Percentiles rank a stretch among this genome's conserved stretches.
Evolutionary conservation across 2,797 vertebrate species (phyloP).

Genomic region (Borostomias antarcticus): DNA sequence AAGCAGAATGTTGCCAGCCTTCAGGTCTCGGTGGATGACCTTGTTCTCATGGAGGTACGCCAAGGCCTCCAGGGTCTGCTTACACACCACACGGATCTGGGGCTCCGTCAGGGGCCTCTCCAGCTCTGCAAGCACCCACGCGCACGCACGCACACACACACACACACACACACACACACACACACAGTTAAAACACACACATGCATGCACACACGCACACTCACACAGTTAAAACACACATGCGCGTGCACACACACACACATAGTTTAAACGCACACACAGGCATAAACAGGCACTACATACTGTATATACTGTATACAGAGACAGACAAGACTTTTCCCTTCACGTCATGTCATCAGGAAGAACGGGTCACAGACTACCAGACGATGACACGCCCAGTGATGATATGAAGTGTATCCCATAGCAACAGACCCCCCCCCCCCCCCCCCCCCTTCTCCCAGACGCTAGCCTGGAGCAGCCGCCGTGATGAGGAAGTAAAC

Average conservation of each 20-base stretch:
- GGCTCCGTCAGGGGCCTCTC: conserved; percentile 96
- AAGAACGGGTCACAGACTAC: conserved; percentile 16
- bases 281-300: too few relatives aligned
- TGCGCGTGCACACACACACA: background rate
- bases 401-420: conserved; percentile 34
- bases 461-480: conserved; percentile 44
- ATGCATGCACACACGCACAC: too few relatives aligned
- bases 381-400: conserved; percentile 8
- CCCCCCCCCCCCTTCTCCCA: conserved; percentile 37
- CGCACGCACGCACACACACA: conserved; percentile 2
- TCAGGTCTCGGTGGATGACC: conserved; percentile 97
- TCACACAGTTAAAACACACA: too few relatives aligned
- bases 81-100: conserved; percentile 97
- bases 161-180: conserved; percentile 6
- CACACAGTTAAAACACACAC: conserved; percentile 6
- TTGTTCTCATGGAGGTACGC: conserved; percentile 95
- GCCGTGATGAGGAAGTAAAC: conserved; percentile 25
- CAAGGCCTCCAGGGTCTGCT: conserved; percentile 92
- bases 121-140: conserved; percentile 80
- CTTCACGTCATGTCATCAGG: conserved; percentile 9
- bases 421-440: conserved; percentile 43
- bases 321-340: too few relatives aligned
- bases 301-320: conserved; percentile 17
- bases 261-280: too few relatives aligned
- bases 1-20: conserved; percentile 98